These are phyloP conservation scores for Salarias fasciatus DNA, from an alignment of 2,797 vertebrate genomes.

Conservation along the genomic window DNA sequence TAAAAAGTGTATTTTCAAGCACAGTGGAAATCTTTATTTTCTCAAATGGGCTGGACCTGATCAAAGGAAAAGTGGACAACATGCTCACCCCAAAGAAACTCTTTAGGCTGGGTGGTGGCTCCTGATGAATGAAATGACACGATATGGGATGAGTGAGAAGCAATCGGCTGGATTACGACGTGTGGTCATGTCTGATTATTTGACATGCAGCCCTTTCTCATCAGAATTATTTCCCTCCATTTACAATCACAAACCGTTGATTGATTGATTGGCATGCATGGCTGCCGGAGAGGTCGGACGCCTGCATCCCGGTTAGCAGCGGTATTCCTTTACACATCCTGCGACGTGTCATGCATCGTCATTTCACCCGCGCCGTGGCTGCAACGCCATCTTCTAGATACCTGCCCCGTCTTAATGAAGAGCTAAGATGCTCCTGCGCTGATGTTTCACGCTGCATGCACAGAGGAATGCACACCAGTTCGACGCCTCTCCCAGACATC, in stretches of 20 bases:
- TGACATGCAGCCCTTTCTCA: constrained; percentile 52
- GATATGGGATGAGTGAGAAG: constrained; percentile 31
- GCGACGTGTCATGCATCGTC: constrained; percentile 48
- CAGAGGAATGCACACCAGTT: neutral
- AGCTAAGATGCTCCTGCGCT: constrained; percentile 19
- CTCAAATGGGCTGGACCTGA: no score
- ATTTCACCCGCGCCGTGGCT: constrained; percentile 17
- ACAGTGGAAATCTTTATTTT: no score
- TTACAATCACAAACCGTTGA: constrained; percentile 39
- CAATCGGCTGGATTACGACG: neutral
- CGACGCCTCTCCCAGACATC: neutral
- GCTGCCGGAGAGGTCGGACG: constrained; percentile 37
- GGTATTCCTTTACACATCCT: constrained; percentile 24
- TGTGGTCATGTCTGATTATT: constrained; percentile 26
- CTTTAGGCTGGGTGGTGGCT: constrained; percentile 65
- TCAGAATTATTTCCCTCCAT: constrained; percentile 46
- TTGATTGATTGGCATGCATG: constrained; percentile 59
- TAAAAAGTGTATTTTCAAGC: no score
- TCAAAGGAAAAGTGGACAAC: neutral
- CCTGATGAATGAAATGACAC: constrained; percentile 64
- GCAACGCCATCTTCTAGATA: constrained; percentile 23
- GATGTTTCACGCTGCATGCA: constrained; percentile 38
- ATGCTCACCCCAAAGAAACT: constrained; percentile 68
- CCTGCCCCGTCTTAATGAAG: constrained; percentile 39
- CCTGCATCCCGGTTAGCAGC: constrained; percentile 10